phyloP scores from a whole-genome alignment of 1,140 invertebrate genomes.

The Hycleus cichorii region DNA sequence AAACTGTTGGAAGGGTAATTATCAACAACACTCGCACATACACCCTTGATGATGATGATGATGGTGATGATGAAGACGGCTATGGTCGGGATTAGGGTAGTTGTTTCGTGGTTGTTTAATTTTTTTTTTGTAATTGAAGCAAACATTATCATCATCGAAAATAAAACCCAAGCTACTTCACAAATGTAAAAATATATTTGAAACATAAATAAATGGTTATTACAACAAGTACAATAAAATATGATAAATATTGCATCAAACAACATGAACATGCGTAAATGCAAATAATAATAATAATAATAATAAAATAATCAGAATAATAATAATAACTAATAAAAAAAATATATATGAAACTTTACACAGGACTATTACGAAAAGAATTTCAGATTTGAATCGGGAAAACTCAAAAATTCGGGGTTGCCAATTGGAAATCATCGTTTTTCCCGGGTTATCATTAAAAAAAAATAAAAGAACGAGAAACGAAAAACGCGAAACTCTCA shows the following conservation, averaged over 20 bases:
- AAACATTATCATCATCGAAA: conserved; percentile 22
- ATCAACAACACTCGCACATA: no score
- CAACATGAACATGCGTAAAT: conserved; percentile 41
- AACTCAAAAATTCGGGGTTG: conserved; percentile 24
- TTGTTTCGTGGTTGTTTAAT: background rate
- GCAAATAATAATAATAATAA: conserved; percentile 34
- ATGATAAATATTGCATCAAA: conserved; percentile 43
- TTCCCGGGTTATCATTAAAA: background rate
- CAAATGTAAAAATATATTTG: conserved; percentile 44
- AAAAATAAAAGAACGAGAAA: background rate
- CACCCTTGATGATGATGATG: no score
- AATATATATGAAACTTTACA: conserved; percentile 35
- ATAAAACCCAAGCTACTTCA: conserved; percentile 42
- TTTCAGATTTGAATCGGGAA: background rate
- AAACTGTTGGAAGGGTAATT: conserved; percentile 21
- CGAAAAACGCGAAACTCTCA: no score
- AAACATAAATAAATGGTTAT: conserved; percentile 42
- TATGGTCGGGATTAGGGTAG: background rate
- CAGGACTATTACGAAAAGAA: conserved; percentile 31
- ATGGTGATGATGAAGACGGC: no score
- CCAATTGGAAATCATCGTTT: conserved; percentile 23
- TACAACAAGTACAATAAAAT: conserved; percentile 41
- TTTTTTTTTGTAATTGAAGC: background rate
- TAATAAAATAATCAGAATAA: conserved; percentile 28
- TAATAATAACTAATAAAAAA: conserved; percentile 33